Percentiles rank a stretch among this genome's conserved stretches.
Conservation (phyloP, 2,888 invertebrate genomes). For the Axea sp. region DNA sequence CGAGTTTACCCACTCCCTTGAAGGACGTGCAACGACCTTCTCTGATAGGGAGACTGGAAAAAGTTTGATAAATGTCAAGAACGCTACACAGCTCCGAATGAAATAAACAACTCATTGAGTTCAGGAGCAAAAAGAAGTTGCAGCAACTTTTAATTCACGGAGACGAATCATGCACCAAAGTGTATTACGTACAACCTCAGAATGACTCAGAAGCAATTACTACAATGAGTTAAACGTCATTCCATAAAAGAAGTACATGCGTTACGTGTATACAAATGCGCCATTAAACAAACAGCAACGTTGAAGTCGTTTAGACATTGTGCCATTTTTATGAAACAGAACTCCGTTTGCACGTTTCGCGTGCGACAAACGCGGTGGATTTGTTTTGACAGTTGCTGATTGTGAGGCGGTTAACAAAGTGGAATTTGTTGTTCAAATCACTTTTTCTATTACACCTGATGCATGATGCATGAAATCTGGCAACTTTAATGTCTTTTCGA, state of each 20-base stretch:
- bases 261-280: not conserved
- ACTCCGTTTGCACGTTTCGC: not conserved
- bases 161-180: not conserved
- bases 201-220: constrained; percentile 28
- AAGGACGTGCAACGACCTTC: too few relatives aligned
- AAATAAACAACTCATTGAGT: constrained; percentile 1
- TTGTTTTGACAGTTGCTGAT: constrained; percentile 28
- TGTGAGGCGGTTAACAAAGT: not conserved
- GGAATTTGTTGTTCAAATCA: constrained; percentile 14
- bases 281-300: too few relatives aligned
- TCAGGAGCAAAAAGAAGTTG: constrained; percentile 7
- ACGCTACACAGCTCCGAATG: not conserved
- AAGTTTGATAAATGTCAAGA: not conserved
- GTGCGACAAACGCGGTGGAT: not conserved
- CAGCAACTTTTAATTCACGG: constrained; percentile 3
- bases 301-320: too few relatives aligned
- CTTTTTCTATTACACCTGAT: constrained; percentile 34
- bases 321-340: too few relatives aligned
- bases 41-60: too few relatives aligned
- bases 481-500: constrained; percentile 15
- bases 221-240: constrained; percentile 14
- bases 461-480: constrained; percentile 37
- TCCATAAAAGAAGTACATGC: constrained; percentile 5
- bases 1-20: too few relatives aligned
- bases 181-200: constrained; percentile 1